Evolutionary conservation across 2,797 vertebrate species (phyloP).

Genomic region (Myripristis murdjan): DNA sequence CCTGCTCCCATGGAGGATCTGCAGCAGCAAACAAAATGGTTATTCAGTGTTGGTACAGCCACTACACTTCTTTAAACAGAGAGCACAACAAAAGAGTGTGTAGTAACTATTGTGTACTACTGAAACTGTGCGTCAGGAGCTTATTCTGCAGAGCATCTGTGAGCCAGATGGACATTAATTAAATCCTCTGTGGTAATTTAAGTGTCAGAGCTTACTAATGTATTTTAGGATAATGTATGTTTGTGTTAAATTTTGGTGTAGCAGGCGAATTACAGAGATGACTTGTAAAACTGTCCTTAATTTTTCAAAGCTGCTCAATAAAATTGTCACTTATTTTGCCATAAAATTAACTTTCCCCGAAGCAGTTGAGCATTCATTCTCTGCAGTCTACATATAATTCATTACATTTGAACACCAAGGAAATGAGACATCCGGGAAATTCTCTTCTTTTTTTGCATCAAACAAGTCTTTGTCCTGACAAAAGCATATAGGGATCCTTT

Average conservation of each 20-base stretch:
- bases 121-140: background rate
- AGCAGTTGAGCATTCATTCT: too few species aligned
- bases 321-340: too few species aligned
- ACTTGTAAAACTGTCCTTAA: background rate
- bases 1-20: constrained; percentile 77
- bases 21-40: constrained; percentile 7
- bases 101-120: background rate
- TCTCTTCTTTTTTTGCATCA: background rate
- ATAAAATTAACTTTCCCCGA: too few species aligned
- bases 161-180: background rate
- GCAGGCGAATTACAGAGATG: background rate
- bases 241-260: background rate
- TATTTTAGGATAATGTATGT: too few species aligned
- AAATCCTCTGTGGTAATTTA: background rate
- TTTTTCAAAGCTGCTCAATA: background rate
- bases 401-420: too few species aligned
- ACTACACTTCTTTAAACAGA: background rate
- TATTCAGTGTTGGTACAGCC: too few species aligned
- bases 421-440: background rate
- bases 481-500: constrained; percentile 7
- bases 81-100: background rate
- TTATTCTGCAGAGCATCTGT: background rate
- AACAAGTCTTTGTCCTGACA: constrained; percentile 26
- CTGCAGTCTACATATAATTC: too few species aligned
- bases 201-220: background rate